Evolutionary conservation across 2,797 vertebrate species (phyloP).

Genomic region (Danio tinwini): DNA sequence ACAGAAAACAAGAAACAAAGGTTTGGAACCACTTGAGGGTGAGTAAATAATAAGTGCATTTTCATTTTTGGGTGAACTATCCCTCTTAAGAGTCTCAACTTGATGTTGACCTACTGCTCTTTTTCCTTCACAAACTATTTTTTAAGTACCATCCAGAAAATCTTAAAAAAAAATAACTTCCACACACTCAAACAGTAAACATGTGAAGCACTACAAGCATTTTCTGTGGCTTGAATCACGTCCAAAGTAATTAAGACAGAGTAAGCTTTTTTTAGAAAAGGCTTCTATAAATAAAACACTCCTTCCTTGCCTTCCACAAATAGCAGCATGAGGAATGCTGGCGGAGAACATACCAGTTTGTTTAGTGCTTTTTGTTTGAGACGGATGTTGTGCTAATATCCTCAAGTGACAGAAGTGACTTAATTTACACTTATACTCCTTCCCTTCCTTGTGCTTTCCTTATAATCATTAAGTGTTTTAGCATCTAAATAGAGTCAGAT

Average conservation of each 20-base stretch:
- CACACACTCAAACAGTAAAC: neutral
- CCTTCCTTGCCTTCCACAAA: slow-evolving; percentile 4
- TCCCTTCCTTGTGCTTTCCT: neutral
- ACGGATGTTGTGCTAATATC: slow-evolving; percentile 6
- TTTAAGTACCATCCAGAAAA: neutral
- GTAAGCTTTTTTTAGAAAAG: neutral
- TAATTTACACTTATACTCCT: neutral
- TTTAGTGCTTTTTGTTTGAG: slow-evolving; percentile 2
- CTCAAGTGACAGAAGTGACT: slow-evolving; percentile 41
- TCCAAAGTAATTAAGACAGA: neutral
- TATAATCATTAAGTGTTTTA: too few species aligned
- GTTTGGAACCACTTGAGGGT: too few species aligned
- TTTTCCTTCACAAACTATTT: neutral
- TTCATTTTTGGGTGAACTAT: too few species aligned
- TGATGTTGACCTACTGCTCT: neutral
- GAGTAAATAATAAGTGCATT: too few species aligned
- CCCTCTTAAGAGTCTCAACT: neutral
- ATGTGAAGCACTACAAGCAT: neutral
- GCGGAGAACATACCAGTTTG: slow-evolving; percentile 27
- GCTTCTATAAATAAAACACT: slow-evolving; percentile 49
- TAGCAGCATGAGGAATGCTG: slow-evolving; percentile 34
- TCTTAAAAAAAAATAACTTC: neutral
- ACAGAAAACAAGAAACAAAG: too few species aligned
- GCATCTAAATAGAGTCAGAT: too few species aligned
- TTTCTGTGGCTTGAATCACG: neutral